Percentiles rank a stretch among this genome's conserved stretches.
Evolutionary conservation across 2,888 invertebrate species (phyloP).

Genomic region (Monochamus alternatus): DNA sequence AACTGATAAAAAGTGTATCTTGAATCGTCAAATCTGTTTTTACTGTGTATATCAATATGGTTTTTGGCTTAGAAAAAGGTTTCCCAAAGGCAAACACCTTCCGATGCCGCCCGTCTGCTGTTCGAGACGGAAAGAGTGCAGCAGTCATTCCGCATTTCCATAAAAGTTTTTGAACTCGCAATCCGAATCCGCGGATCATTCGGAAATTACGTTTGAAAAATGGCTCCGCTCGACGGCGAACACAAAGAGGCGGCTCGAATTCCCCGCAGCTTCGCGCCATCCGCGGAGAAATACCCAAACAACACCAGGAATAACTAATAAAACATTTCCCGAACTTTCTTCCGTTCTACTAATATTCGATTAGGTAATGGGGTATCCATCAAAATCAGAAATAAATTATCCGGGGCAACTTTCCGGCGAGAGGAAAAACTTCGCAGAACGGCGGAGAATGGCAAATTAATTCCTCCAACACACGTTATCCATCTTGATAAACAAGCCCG

Average conservation of each 20-base stretch:
- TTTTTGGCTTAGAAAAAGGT: too few species aligned
- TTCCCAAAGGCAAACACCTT: too few species aligned
- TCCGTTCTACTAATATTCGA: slow-evolving; percentile 44
- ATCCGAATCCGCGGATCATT: slow-evolving; percentile 28
- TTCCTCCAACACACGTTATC: slow-evolving; percentile 58
- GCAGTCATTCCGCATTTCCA: slow-evolving; percentile 4
- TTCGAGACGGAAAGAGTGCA: not conserved
- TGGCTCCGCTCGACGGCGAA: slow-evolving; percentile 23
- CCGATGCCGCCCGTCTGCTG: not conserved
- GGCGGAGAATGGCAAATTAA: slow-evolving; percentile 58
- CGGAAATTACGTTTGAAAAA: slow-evolving; percentile 35
- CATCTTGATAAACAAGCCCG: slow-evolving; percentile 56
- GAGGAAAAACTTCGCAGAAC: slow-evolving; percentile 39
- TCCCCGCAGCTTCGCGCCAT: slow-evolving; percentile 41
- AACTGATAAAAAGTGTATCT: too few species aligned
- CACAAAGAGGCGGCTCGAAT: slow-evolving; percentile 40
- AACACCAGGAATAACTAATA: slow-evolving; percentile 42
- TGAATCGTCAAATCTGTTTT: too few species aligned
- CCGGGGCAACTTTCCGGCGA: slow-evolving; percentile 37
- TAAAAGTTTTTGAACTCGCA: slow-evolving; percentile 6
- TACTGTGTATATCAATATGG: too few species aligned
- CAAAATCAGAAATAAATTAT: slow-evolving; percentile 54
- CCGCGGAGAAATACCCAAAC: slow-evolving; percentile 41
- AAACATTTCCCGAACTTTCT: slow-evolving; percentile 42
- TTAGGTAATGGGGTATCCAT: slow-evolving; percentile 51